Evolutionary conservation across 2,113 vertebrate genomes (phyloP).

Genomic region (Chlorodrepanis virens): DNA sequence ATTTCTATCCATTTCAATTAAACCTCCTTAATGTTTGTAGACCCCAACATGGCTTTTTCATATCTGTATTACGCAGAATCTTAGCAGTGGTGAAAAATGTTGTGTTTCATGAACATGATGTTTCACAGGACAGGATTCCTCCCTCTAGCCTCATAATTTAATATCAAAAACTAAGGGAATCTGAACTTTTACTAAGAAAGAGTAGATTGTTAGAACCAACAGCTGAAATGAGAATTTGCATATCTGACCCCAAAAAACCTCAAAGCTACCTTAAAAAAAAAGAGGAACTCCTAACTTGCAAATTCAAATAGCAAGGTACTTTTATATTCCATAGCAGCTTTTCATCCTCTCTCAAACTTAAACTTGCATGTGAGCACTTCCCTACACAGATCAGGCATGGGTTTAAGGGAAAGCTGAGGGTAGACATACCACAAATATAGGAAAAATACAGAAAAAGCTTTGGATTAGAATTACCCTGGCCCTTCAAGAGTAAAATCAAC

Average conservation of each 20-base stretch:
- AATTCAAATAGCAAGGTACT: not conserved
- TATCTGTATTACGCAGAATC: not conserved
- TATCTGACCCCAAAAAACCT: not conserved
- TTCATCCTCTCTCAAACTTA: not conserved
- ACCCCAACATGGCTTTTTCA: not conserved
- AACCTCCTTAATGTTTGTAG: not conserved
- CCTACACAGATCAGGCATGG: no score
- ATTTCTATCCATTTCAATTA: not conserved
- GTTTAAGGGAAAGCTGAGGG: not conserved
- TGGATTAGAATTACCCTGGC: not conserved
- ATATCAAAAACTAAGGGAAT: not conserved
- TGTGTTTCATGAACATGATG: not conserved
- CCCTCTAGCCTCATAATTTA: not conserved
- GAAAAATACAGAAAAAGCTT: not conserved
- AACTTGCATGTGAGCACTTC: not conserved
- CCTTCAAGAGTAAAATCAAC: not conserved
- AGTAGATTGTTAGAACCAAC: not conserved
- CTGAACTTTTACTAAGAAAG: not conserved
- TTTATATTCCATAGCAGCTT: not conserved
- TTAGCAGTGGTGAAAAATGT: not conserved
- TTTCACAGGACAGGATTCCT: not conserved
- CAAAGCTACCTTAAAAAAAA: not conserved
- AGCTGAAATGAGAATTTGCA: not conserved
- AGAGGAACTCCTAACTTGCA: not conserved
- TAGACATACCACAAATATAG: accelerated